Base-by-base conservation (phyloP, 2,113 vertebrate genomes). In the Cebidichthys violaceus region DNA sequence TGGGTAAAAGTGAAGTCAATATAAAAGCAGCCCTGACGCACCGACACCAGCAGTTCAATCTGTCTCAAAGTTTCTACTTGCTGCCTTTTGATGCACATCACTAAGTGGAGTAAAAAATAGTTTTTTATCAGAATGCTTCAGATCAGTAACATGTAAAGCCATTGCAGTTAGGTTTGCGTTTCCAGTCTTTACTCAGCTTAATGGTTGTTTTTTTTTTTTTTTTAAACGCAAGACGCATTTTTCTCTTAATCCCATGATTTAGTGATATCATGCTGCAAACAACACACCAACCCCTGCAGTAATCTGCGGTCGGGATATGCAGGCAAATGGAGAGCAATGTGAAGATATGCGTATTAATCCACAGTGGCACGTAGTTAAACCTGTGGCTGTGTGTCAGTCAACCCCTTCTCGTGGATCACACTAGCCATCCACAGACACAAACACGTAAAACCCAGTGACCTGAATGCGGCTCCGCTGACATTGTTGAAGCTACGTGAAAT, bases 1-100 rank as follows among this genome's bases (percentile, higher is more conserved):
- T 90, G 94, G 92, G 88, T 89, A 69, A 88, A 91, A 90, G 84
- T 85, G 82, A 93, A 93, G 84, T 91, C 90, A 91, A 92, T 92
- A 92, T 84, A 82, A 89, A 91, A 86, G 86, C 77, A 86, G 82
- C 83, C 50, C 59, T 83, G 85, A 84, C 84, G 61, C 72, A 72
- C 22, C 20, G 71, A 90, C 93, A 89, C 84, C 86, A 82, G 85
- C 75, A 79, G 81, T 78, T 87, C 85, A 92, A 80, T 90, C 87
- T 84, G 84, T 86, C 90, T 85, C 29, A 78, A 69, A 87, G 68
- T 91, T 89, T 83, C 41, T 50, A 57, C 57, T 71, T 68, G 39
- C 55, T 78, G 75, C 75, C 22, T 71, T 66, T 81, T 77, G 83
- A 88, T 88, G 67, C 85, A 80, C 52, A 80, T 82, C 76, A 55